A percentile compares a stretch with the other conserved stretches of the same genome.
phyloP scores from a whole-genome alignment of 2,113 vertebrate species.

The Aegotheles bennettii region DNA sequence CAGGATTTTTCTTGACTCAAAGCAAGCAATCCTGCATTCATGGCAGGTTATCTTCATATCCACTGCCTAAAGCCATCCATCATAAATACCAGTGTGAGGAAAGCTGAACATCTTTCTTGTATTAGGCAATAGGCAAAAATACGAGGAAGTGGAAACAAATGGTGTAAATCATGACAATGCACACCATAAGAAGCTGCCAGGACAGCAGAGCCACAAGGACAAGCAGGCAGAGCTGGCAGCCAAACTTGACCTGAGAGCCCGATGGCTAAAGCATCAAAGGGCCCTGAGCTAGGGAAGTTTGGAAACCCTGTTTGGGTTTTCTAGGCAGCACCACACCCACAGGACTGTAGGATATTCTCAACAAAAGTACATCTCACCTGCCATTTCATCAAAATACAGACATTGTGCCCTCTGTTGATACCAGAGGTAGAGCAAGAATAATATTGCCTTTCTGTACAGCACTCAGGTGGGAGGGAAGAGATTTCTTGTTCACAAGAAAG shows the following conservation, averaged over 20 bases:
- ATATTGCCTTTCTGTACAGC: not conserved
- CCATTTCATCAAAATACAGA: not conserved
- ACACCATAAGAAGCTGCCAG: not conserved
- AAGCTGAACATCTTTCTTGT: not conserved
- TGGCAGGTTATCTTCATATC: not conserved
- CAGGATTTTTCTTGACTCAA: not conserved
- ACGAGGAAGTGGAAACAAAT: not conserved
- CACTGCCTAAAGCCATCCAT: not conserved
- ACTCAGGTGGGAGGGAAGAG: not conserved
- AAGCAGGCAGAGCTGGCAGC: not conserved
- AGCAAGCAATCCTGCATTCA: not conserved
- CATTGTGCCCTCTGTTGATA: not conserved
- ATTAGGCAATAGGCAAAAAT: not conserved
- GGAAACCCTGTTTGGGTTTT: not conserved
- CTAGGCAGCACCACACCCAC: fast-evolving
- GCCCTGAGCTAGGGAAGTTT: not conserved
- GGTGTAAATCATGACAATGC: not conserved
- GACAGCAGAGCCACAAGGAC: not conserved
- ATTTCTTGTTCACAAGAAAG: not conserved
- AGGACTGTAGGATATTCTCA: not conserved
- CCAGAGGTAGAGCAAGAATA: not conserved
- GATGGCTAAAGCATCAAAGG: not conserved
- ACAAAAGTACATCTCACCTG: not conserved
- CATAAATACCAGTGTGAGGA: not conserved
- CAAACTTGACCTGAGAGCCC: not conserved